These are phyloP conservation scores for Drosophila mulleri DNA, from an alignment of 2,888 invertebrate species.

Conservation along the genomic window DNA sequence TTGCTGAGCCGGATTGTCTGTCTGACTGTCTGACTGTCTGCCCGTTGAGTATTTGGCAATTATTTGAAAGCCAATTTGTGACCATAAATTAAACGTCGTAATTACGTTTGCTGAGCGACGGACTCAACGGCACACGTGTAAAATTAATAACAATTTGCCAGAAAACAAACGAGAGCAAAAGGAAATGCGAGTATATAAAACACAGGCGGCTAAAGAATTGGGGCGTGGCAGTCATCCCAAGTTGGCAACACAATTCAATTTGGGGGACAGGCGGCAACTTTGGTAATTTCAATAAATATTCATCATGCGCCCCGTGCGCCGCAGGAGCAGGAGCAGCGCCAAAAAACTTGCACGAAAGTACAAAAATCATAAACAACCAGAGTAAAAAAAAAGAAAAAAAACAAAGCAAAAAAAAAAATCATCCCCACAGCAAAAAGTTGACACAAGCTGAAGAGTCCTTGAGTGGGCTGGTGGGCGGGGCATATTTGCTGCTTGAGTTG, in stretches of 20 bases:
- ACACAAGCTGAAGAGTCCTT: constrained; percentile 54
- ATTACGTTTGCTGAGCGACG: constrained; percentile 57
- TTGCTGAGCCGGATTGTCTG: constrained; percentile 16
- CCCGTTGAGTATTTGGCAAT: constrained; percentile 38
- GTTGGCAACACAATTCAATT: constrained; percentile 82
- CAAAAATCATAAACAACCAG: constrained; percentile 74
- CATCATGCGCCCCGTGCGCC: constrained; percentile 76
- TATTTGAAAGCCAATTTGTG: constrained; percentile 71
- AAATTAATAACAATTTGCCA: constrained; percentile 85
- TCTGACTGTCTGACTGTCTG: constrained; percentile 1
- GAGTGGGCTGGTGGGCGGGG: constrained; percentile 31
- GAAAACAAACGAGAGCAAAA: constrained; percentile 32
- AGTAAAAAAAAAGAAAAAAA: constrained; percentile 12
- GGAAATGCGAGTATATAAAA: constrained; percentile 8
- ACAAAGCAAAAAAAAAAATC: background rate
- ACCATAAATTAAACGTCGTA: constrained; percentile 65
- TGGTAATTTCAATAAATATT: constrained; percentile 84
- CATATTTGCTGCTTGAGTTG: constrained; percentile 83
- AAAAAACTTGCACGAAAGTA: constrained; percentile 61
- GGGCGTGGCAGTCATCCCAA: constrained; percentile 54
- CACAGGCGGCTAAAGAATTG: constrained; percentile 9
- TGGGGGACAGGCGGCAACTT: constrained; percentile 70
- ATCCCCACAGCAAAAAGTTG: constrained; percentile 52
- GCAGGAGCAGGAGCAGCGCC: constrained; percentile 45
- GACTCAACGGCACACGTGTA: constrained; percentile 65